phyloP scores from a whole-genome alignment of 1,140 invertebrate genomes.

The Pogonomyrmex californicus region DNA sequence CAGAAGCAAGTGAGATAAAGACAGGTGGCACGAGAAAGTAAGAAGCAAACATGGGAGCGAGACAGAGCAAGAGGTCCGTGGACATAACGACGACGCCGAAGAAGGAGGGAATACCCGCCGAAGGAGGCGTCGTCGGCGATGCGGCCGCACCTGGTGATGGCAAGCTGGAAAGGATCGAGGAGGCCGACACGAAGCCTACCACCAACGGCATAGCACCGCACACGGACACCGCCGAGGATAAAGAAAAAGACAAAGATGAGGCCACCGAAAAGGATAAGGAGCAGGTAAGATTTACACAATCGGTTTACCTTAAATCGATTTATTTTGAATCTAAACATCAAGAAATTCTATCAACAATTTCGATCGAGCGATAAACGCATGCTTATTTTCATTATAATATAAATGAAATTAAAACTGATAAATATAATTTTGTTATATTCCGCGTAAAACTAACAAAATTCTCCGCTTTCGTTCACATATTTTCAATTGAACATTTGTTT shows the following conservation, averaged over 20 bases:
- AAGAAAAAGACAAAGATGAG: constrained; percentile 90
- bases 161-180: constrained; percentile 91
- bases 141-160: constrained; percentile 89
- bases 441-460: not conserved
- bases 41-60: constrained; percentile 91
- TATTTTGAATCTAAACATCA: not conserved
- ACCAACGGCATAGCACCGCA: constrained; percentile 91
- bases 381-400: too few relatives aligned
- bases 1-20: constrained; percentile 65
- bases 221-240: constrained; percentile 88
- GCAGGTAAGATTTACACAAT: constrained; percentile 69
- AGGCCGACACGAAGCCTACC: constrained; percentile 90
- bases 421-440: not conserved
- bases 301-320: not conserved
- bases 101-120: constrained; percentile 88
- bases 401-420: not conserved
- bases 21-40: constrained; percentile 51
- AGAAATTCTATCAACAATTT: not conserved
- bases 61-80: constrained; percentile 94
- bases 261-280: constrained; percentile 89
- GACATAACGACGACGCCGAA: constrained; percentile 94
- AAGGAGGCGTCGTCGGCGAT: constrained; percentile 87
- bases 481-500: not conserved
- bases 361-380: not conserved
- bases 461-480: not conserved